phyloP scores from a whole-genome alignment of 2,113 vertebrate genomes.

The Mesocricetus auratus region DNA sequence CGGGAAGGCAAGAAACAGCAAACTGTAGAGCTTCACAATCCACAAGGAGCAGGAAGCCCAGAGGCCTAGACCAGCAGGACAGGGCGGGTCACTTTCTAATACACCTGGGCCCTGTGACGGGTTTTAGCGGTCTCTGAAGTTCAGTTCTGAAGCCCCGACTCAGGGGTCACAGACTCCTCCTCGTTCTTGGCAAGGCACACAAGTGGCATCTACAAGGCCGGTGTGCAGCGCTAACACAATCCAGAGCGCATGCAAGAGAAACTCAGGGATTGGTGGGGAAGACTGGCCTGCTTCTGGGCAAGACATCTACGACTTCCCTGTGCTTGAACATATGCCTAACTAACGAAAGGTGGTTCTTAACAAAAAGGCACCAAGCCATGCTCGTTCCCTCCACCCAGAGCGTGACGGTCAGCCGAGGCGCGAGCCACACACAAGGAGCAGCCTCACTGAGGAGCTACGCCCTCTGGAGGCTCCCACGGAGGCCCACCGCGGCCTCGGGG shows the following conservation, averaged over 20 bases:
- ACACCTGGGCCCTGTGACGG: background rate
- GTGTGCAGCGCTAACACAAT: background rate
- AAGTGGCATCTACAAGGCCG: background rate
- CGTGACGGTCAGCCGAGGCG: accelerated
- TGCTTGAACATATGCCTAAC: background rate
- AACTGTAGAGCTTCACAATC: background rate
- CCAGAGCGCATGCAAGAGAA: accelerated
- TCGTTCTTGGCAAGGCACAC: background rate
- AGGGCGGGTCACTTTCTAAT: accelerated
- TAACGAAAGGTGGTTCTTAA: background rate
- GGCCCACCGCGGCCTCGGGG: accelerated
- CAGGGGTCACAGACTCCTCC: background rate
- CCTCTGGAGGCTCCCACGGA: background rate
- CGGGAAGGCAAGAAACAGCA: accelerated
- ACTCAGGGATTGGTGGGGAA: background rate
- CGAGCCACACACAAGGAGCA: accelerated
- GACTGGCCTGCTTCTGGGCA: accelerated
- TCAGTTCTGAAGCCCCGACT: background rate
- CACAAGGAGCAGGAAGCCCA: accelerated
- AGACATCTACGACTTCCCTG: background rate
- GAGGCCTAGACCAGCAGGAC: accelerated
- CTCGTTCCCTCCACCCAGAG: background rate
- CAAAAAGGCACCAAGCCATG: accelerated
- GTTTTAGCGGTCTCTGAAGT: background rate
- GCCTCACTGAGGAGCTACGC: accelerated